These are phyloP conservation scores for Myotis findleyi DNA, from an alignment of 2,797 vertebrate genomes.

Conservation along the genomic window DNA sequence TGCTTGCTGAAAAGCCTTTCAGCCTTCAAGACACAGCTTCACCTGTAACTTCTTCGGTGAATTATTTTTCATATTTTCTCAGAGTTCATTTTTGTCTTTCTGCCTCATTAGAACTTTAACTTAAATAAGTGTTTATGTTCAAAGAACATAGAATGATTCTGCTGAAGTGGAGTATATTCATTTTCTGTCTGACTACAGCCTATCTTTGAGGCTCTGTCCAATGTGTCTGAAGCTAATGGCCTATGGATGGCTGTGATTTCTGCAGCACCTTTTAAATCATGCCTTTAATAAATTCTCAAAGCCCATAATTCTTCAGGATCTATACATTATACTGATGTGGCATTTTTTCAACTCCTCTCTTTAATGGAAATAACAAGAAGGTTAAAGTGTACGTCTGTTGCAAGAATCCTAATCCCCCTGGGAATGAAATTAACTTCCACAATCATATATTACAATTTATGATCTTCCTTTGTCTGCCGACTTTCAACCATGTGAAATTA, in stretches of 20 bases:
- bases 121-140: background rate
- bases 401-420: constrained; percentile 46
- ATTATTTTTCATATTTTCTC: background rate
- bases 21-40: background rate
- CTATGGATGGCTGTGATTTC: background rate
- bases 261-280: background rate
- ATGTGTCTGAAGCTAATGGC: background rate
- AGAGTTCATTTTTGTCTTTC: background rate
- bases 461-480: constrained; percentile 48
- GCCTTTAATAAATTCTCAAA: constrained; percentile 41
- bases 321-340: background rate
- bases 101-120: background rate
- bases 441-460: constrained; percentile 51
- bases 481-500: constrained; percentile 59
- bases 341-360: background rate
- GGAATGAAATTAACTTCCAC: constrained; percentile 46
- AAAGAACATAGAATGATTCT: background rate
- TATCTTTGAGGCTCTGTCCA: background rate
- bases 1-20: background rate
- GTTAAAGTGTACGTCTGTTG: constrained; percentile 16
- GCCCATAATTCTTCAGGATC: background rate
- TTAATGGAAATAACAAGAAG: constrained; percentile 44
- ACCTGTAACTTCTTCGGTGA: background rate
- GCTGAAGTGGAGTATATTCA: background rate
- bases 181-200: background rate